Conservation (phyloP, 2,797 vertebrate species). For the Coregonus suidteri region DNA sequence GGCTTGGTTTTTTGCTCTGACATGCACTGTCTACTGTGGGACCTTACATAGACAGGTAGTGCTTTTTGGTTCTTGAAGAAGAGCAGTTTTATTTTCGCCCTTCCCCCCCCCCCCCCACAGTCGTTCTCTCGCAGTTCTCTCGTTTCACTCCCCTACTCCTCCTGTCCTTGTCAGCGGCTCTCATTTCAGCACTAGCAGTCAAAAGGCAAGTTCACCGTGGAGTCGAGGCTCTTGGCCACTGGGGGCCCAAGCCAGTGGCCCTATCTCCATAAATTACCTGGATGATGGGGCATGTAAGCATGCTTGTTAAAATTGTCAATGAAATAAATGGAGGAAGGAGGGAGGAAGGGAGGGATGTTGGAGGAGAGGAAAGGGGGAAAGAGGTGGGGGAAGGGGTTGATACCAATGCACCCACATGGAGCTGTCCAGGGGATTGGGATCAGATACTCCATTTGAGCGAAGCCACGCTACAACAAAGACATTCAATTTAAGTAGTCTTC, state of each 20-base stretch:
- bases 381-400: slow-evolving; percentile 46
- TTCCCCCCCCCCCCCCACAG: no score
- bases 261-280: slow-evolving; percentile 80
- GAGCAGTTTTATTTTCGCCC: no score
- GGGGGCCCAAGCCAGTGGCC: slow-evolving; percentile 40
- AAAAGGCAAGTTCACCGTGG: slow-evolving; percentile 48
- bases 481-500: slow-evolving; percentile 74
- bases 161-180: not conserved
- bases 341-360: slow-evolving; percentile 24
- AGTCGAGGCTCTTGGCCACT: slow-evolving; percentile 35
- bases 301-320: slow-evolving; percentile 77
- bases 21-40: no score
- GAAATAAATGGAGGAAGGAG: slow-evolving; percentile 52
- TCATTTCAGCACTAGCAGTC: slow-evolving; percentile 33
- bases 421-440: slow-evolving; percentile 71
- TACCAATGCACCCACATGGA: slow-evolving; percentile 59
- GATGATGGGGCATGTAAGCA: slow-evolving; percentile 71
- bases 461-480: slow-evolving; percentile 73
- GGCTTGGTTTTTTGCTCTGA: no score
- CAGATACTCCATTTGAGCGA: slow-evolving; percentile 73
- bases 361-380: slow-evolving; percentile 67
- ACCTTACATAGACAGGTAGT: no score
- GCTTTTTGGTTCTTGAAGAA: no score
- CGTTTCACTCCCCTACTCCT: slow-evolving; percentile 2
- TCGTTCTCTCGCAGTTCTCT: not conserved